Percentiles rank a stretch among this genome's conserved stretches.
Evolutionary conservation across 2,888 invertebrate genomes (phyloP).

Genomic region (Allolobophora icterica): DNA sequence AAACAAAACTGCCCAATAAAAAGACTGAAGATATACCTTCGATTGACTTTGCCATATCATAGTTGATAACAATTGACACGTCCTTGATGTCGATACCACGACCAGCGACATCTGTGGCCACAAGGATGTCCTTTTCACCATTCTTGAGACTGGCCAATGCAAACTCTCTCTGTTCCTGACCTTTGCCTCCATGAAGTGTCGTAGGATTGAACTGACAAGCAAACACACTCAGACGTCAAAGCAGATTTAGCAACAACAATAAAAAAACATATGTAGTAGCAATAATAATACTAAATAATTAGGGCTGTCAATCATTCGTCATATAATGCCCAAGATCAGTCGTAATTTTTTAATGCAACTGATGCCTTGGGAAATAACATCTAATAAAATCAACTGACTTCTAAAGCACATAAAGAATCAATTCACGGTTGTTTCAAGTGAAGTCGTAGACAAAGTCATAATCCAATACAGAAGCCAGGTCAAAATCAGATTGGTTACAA

Average conservation of each 20-base stretch:
- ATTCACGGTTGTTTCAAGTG: no score
- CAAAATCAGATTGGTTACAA: no score
- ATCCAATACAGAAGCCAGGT: no score
- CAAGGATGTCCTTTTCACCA: constrained; percentile 94
- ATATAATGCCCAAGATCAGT: no score
- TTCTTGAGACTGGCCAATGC: constrained; percentile 94
- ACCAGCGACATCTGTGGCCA: constrained; percentile 98
- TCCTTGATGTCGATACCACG: constrained; percentile 99
- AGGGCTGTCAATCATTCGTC: no score
- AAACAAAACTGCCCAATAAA: background rate
- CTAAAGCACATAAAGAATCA: no score
- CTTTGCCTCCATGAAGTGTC: constrained; percentile 98
- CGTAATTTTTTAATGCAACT: no score
- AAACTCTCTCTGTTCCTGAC: constrained; percentile 98
- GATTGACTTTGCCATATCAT: constrained; percentile 99
- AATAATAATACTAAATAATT: background rate
- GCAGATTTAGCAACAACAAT: background rate
- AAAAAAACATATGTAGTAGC: background rate
- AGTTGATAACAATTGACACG: constrained; percentile 97
- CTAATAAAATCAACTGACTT: no score
- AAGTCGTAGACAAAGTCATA: no score
- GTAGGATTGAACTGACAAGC: constrained; percentile 82
- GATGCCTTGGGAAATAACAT: no score
- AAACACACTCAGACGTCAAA: background rate
- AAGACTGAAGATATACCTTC: constrained; percentile 74